Base-by-base conservation (phyloP, 64 coral and sea anemone genomes). In the Orbicella faveolata region DNA sequence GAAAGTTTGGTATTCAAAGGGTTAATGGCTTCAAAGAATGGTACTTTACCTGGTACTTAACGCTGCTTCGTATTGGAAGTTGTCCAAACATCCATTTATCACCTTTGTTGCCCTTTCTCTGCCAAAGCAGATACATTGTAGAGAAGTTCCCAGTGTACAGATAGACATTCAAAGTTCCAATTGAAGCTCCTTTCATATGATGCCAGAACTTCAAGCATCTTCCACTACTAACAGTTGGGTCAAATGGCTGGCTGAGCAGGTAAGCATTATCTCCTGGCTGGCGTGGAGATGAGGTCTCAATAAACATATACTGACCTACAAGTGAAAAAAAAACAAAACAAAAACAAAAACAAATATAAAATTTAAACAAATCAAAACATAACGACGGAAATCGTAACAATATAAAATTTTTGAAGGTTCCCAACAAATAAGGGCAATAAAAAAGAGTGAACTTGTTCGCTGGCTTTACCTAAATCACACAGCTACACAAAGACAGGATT, bases 131-230 rank as follows among this genome's bases (percentile, higher is more conserved):
- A 54, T 69, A 75, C 61, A 76, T 93, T 12, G 88, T 66, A n/a
- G 82, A 84, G 36, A 84, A 70, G 14, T 51, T 75, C 19, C 92
- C 92, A 33, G 79, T 88, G 34, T 89, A 76, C 36, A 93, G 74
- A 63, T 92, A 88, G 26, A 99, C 86, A 36, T 88, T 95, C 77
- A 99, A 68, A 9, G 91, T 90, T 6, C 97, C 97, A 68, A 98
- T 95, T 20, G 87, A 77, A 7, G 83, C 54, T 34, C 97, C 97
- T 61, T 91, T 91, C 97, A 99, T 98, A 63, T 95, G 91, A 88
- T 98, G 93, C 96, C 96, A 98, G 78, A 98, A 98, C 16, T 88
- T 92, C 5, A 98, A 66, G 75, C 96, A 98, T 55, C 77, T 87
- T 15, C 96, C 96, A 65, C 61, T 69, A 26, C 93, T 90, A 5